Percentiles rank a stretch among this genome's conserved stretches.
phyloP scores from a whole-genome alignment of 1,140 invertebrate species.

The Anthonomus grandis region DNA sequence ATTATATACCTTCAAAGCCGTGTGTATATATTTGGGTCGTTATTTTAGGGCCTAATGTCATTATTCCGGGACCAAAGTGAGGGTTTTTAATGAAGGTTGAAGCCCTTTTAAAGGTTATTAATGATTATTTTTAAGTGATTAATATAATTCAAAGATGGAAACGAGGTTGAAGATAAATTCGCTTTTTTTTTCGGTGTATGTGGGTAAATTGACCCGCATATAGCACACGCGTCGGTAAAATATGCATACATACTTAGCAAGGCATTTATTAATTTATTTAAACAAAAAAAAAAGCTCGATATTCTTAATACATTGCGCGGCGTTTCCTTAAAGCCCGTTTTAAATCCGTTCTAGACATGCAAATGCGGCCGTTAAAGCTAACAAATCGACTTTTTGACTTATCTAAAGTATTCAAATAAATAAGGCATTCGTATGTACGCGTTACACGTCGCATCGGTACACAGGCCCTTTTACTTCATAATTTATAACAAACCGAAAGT shows the following conservation, averaged over 20 bases:
- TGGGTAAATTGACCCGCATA: no score
- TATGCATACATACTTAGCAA: no score
- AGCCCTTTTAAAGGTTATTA: conserved; percentile 20
- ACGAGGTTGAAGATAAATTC: no score
- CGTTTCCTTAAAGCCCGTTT: conserved; percentile 5
- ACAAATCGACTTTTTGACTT: conserved; percentile 24
- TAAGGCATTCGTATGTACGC: conserved; percentile 26
- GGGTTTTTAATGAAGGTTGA: conserved; percentile 23
- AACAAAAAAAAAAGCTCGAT: no score
- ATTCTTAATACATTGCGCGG: no score
- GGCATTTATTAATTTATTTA: no score
- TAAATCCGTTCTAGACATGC: conserved; percentile 21
- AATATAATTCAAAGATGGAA: conserved; percentile 14
- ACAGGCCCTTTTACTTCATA: conserved; percentile 22
- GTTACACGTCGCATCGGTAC: conserved; percentile 24
- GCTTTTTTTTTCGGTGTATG: no score
- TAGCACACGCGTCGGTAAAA: no score
- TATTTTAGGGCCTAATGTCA: conserved; percentile 25
- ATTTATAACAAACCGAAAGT: conserved; percentile 31
- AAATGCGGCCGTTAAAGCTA: conserved; percentile 17
- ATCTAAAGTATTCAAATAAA: conserved; percentile 26
- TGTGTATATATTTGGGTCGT: conserved; percentile 23
- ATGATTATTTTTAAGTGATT: conserved; percentile 22
- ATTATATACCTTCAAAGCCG: conserved; percentile 19
- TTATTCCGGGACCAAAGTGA: conserved; percentile 21